Base-by-base conservation (phyloP, 2,797 vertebrate genomes). In the Ciconia nigra region DNA sequence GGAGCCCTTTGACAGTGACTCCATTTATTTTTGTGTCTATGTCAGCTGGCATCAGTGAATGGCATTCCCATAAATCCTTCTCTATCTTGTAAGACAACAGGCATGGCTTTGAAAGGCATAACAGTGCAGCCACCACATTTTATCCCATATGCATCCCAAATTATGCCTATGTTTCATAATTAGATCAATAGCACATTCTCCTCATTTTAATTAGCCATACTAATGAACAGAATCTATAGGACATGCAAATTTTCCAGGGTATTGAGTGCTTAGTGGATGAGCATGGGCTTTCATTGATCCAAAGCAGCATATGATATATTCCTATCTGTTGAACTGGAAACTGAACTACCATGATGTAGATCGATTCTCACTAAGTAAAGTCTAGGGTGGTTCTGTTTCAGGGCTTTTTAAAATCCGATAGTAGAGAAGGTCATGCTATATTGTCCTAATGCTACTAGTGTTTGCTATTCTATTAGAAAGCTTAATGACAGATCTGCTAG, bases 361-460 rank as follows among this genome's bases (percentile, higher is more conserved):
- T 99, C 94, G 97, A 99, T 98, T 87, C 65, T 90, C 95, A 95
- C 97, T 97, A 94, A 98, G 97, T 95, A 85, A 92, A 95, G 94
- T 90, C 93, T 95, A 83, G 96, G 95, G 12, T 83, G 69, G 95
- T 93, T 96, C 87, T 96, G 71, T 96, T 89, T 96, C 93, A 95
- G 94, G 96, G 92, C 95, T 97, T 97, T 97, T 96, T 83, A 96
- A 97, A 95, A 96, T 96, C 85, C 58, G n/a, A 93, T 92, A 95
- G 54, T n/a, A 90, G 93, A 97, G 96, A 98, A 98, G 97, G 98
- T 98, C 98, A 94, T 22, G 46, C 58, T 95, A 83, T 97, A 84
- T 81, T 94, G 76, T 96, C 87, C 94, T 96, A 70, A 51, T 62
- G 59, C 44, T 97, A 67, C 63, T 91, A 80, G 52, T 86, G 62